Conservation (phyloP, 2,888 invertebrate species). For the Ceramica pisi region DNA sequence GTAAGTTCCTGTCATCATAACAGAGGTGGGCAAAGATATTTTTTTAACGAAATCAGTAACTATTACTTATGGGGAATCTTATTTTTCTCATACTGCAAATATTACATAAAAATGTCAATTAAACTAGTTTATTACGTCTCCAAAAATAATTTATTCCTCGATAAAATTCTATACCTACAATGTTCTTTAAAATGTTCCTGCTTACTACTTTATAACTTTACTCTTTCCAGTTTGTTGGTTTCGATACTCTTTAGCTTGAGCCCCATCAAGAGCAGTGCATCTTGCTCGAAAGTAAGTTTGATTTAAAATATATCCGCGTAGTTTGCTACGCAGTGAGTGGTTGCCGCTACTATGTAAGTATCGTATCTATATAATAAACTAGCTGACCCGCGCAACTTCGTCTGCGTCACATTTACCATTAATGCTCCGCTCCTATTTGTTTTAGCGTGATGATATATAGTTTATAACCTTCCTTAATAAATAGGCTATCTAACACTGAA, state of each 20-base stretch:
- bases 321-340: constrained; percentile 13
- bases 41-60: too few species aligned
- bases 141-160: not conserved
- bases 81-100: too few species aligned
- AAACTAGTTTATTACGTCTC: not conserved
- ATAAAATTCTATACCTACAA: not conserved
- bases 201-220: constrained; percentile 2
- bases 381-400: too few species aligned
- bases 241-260: constrained; percentile 1
- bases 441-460: too few species aligned
- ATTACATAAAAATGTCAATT: too few species aligned
- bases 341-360: constrained; percentile 7
- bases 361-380: too few species aligned
- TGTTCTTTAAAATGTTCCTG: not conserved
- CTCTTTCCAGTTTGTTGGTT: constrained; percentile 5
- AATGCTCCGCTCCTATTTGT: too few species aligned
- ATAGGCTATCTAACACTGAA: too few species aligned
- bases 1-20: not conserved
- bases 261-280: constrained; percentile 15
- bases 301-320: constrained; percentile 20
- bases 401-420: too few species aligned
- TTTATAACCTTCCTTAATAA: too few species aligned
- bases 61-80: too few species aligned
- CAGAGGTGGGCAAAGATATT: too few species aligned
- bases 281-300: constrained; percentile 11